Percentiles rank a stretch among this genome's conserved stretches.
Evolutionary conservation across 2,888 invertebrate genomes (phyloP).

Genomic region (Eupithecia centaureata): DNA sequence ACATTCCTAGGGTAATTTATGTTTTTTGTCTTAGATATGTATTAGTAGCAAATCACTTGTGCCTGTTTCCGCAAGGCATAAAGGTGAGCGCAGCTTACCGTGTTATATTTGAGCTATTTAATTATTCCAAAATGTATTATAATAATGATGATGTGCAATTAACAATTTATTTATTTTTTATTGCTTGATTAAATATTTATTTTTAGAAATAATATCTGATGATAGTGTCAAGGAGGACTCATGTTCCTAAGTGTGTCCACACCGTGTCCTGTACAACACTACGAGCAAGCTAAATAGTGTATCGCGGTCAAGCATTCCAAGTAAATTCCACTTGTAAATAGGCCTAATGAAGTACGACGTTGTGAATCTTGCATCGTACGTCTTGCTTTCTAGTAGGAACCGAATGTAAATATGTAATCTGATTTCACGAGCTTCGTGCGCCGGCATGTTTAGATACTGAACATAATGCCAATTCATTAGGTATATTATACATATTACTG

Average conservation of each 20-base stretch:
- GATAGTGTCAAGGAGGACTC: slow-evolving; percentile 71
- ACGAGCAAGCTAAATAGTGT: slow-evolving; percentile 69
- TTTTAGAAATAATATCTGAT: slow-evolving; percentile 76
- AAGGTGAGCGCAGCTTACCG: slow-evolving; percentile 72
- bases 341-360: slow-evolving; percentile 77
- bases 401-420: slow-evolving; percentile 77
- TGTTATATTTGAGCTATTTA: slow-evolving; percentile 63
- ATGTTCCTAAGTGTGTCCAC: slow-evolving; percentile 78
- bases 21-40: slow-evolving; percentile 56
- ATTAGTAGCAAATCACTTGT: slow-evolving; percentile 61
- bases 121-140: slow-evolving; percentile 74
- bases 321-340: slow-evolving; percentile 83
- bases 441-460: slow-evolving; percentile 65
- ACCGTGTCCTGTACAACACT: slow-evolving; percentile 71
- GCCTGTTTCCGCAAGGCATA: slow-evolving; percentile 67
- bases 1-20: slow-evolving; percentile 73
- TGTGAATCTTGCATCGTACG: slow-evolving; percentile 76
- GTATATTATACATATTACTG: slow-evolving; percentile 57
- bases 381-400: slow-evolving; percentile 75
- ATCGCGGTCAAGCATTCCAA: slow-evolving; percentile 80
- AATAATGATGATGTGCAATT: slow-evolving; percentile 78
- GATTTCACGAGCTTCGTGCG: slow-evolving; percentile 70
- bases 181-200: slow-evolving; percentile 80
- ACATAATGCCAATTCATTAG: slow-evolving; percentile 65
- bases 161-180: slow-evolving; percentile 79